Percentiles rank a stretch among this genome's conserved stretches.
Evolutionary conservation across 2,888 invertebrate species (phyloP).

Genomic region (Trisateles emortualis): DNA sequence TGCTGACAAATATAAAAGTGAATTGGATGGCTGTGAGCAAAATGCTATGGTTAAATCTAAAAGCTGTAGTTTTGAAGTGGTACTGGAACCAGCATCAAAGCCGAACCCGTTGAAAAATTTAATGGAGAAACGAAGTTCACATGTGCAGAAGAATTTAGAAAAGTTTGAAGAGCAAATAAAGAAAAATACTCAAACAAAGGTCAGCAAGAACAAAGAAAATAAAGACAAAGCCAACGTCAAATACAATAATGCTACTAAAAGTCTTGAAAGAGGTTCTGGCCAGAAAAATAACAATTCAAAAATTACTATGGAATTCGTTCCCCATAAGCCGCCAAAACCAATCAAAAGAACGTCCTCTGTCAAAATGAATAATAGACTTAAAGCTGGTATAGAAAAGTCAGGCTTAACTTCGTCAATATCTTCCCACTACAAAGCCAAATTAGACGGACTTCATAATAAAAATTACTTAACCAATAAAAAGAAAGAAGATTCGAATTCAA

Average conservation of each 20-base stretch:
- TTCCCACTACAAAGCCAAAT: constrained; percentile 82
- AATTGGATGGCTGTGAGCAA: constrained; percentile 79
- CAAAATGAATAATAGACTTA: constrained; percentile 84
- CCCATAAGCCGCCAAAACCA: constrained; percentile 92
- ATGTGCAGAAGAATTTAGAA: constrained; percentile 86
- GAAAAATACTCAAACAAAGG: constrained; percentile 75
- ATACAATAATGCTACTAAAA: constrained; percentile 78
- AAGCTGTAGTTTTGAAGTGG: constrained; percentile 85
- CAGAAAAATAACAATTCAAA: constrained; percentile 79
- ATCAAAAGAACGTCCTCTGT: constrained; percentile 89
- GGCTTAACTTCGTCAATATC: constrained; percentile 80
- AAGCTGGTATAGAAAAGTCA: constrained; percentile 77
- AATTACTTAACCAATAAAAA: constrained; percentile 72
- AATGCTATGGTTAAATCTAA: constrained; percentile 81
- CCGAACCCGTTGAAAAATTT: constrained; percentile 80
- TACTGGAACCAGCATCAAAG: constrained; percentile 81
- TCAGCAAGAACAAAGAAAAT: constrained; percentile 74
- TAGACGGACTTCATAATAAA: constrained; percentile 82
- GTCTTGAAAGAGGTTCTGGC: constrained; percentile 79
- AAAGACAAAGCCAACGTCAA: constrained; percentile 81
- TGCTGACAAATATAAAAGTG: constrained; percentile 75
- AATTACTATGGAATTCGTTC: constrained; percentile 87
- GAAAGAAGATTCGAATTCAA: constrained; percentile 75
- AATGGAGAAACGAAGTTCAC: constrained; percentile 81
- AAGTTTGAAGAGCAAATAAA: constrained; percentile 87